These are phyloP conservation scores for Sphyrna mokarran DNA, from an alignment of 2,113 vertebrate genomes.

Conservation along the genomic window DNA sequence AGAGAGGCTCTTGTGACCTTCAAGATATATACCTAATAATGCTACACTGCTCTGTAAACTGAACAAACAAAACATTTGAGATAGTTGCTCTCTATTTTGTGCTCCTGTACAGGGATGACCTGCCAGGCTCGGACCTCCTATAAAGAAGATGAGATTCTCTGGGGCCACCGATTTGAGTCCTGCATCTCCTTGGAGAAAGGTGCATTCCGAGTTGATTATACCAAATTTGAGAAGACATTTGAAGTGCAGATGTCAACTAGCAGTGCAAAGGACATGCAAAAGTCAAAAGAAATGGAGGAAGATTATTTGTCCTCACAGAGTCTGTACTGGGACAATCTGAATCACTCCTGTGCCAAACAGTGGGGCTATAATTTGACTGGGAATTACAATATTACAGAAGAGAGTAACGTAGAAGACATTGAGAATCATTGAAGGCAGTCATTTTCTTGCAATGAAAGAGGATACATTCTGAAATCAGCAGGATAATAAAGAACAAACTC, in stretches of 20 bases:
- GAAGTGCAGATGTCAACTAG: constrained; percentile 58
- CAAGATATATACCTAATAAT: neutral
- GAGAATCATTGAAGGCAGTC: neutral
- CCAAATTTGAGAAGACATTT: constrained; percentile 67
- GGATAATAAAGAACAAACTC: neutral
- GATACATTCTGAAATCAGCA: constrained; percentile 8
- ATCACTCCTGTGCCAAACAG: constrained; percentile 38
- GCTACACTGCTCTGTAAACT: neutral
- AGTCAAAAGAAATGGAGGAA: constrained; percentile 45
- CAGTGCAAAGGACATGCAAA: constrained; percentile 57
- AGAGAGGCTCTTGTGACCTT: neutral
- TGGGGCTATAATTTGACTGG: neutral
- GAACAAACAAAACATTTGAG: neutral
- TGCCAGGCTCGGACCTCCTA: constrained; percentile 76
- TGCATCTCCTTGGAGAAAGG: constrained; percentile 73
- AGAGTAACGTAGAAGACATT: neutral
- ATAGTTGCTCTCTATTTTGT: neutral
- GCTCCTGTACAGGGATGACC: constrained; percentile 60
- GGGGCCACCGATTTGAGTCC: constrained; percentile 71
- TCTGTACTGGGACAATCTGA: constrained; percentile 49
- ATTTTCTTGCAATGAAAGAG: neutral
- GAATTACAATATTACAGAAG: constrained; percentile 34
- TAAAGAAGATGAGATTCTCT: constrained; percentile 66
- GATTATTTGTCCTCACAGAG: constrained; percentile 46
- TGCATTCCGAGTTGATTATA: constrained; percentile 66